Percentiles rank a stretch among this genome's conserved stretches.
These are phyloP conservation scores for Catocala nupta DNA, from an alignment of 2,888 invertebrate genomes.

Conservation along the genomic window DNA sequence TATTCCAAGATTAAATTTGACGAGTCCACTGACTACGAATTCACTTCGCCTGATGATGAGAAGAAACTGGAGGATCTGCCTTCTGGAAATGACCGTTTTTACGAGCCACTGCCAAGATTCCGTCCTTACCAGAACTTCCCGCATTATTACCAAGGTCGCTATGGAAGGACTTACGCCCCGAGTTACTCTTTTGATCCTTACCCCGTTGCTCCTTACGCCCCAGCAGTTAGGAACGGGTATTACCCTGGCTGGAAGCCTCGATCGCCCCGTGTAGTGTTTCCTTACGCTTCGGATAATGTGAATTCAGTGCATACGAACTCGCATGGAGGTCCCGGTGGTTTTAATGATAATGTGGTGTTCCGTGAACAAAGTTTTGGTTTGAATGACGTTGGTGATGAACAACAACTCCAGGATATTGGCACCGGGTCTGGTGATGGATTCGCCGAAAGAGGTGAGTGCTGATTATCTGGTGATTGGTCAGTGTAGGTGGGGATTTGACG, in stretches of 20 bases:
- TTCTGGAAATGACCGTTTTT: constrained; percentile 77
- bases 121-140: constrained; percentile 65
- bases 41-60: constrained; percentile 72
- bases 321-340: constrained; percentile 70
- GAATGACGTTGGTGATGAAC: constrained; percentile 88
- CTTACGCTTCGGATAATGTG: constrained; percentile 75
- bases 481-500: no score
- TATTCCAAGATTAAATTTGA: constrained; percentile 82
- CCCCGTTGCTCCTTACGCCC: constrained; percentile 60
- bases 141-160: constrained; percentile 74
- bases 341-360: constrained; percentile 81
- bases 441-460: constrained; percentile 89
- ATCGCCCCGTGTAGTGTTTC: constrained; percentile 82
- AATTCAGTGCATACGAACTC: constrained; percentile 81
- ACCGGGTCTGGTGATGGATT: constrained; percentile 84
- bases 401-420: constrained; percentile 89
- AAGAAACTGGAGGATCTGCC: constrained; percentile 57
- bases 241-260: constrained; percentile 82
- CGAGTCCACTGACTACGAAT: constrained; percentile 81
- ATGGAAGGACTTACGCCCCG: constrained; percentile 75
- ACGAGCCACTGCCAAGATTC: constrained; percentile 70
- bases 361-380: constrained; percentile 88
- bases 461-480: no score
- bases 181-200: constrained; percentile 73
- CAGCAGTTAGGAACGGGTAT: constrained; percentile 71